phyloP scores from a whole-genome alignment of 2,888 invertebrate genomes.

The Cryptus viduatorius region DNA sequence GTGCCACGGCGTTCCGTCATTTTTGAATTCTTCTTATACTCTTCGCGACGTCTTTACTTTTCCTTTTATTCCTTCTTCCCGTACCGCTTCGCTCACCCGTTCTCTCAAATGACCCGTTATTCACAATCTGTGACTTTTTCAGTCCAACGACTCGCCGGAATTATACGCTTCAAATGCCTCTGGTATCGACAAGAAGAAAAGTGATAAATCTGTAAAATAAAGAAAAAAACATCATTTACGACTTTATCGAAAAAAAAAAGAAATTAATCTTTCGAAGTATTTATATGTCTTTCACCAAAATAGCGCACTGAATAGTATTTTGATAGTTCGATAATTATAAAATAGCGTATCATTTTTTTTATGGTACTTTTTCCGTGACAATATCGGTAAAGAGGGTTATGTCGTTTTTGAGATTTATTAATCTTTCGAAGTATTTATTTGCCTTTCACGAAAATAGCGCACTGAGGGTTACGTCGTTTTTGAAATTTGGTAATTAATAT shows the following conservation, averaged over 20 bases:
- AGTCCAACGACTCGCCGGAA: background rate
- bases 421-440: no score
- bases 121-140: conserved; percentile 12
- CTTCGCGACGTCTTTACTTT: conserved; percentile 2
- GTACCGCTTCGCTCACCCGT: background rate
- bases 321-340: no score
- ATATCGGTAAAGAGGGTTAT: no score
- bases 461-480: no score
- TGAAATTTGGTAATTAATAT: no score
- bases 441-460: no score
- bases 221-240: background rate
- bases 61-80: background rate
- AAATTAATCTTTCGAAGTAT: background rate
- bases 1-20: conserved; percentile 95
- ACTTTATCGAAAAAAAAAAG: background rate
- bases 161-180: background rate
- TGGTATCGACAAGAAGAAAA: background rate
- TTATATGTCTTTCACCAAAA: background rate
- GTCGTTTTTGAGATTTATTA: no score
- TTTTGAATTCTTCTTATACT: conserved; percentile 63
- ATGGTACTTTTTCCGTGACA: no score
- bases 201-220: conserved; percentile 35
- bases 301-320: no score
- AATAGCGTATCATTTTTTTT: no score
- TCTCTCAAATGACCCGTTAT: conserved; percentile 36